phyloP scores from a whole-genome alignment of 2,797 vertebrate genomes.

The Eulemur mongoz region DNA sequence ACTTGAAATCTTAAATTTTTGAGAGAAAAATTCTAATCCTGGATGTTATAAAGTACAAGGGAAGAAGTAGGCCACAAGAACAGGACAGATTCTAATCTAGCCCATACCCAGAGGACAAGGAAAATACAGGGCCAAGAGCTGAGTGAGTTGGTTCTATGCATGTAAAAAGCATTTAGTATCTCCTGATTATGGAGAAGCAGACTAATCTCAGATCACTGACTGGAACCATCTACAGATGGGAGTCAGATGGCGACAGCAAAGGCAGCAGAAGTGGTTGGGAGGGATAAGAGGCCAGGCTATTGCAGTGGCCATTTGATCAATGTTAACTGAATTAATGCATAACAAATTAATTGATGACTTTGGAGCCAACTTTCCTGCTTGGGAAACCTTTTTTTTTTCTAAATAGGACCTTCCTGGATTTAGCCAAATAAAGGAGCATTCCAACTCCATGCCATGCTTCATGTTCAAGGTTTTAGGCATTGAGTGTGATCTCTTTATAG shows the following conservation, averaged over 20 bases:
- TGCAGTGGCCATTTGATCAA: not conserved
- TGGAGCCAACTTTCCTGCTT: not conserved
- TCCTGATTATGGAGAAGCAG: not conserved
- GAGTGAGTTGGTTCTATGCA: not conserved
- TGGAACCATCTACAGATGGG: rapidly evolving
- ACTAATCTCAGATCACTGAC: not conserved
- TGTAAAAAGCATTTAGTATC: not conserved
- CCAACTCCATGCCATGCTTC: not conserved
- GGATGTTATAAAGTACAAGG: not conserved
- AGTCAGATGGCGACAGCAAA: not conserved
- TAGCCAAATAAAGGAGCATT: not conserved
- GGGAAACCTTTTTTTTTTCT: not conserved
- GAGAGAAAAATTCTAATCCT: not conserved
- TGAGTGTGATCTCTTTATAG: not conserved
- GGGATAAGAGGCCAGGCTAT: no score
- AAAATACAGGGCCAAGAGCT: not conserved
- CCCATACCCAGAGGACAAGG: not conserved
- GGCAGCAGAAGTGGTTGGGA: not conserved
- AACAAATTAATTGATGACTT: not conserved
- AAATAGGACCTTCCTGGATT: not conserved
- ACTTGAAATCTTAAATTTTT: not conserved
- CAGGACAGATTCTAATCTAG: not conserved
- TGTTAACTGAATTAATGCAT: not conserved
- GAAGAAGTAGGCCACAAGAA: not conserved
- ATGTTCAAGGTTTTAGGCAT: not conserved